Evolutionary conservation across 2,888 invertebrate genomes (phyloP).

Genomic region (Drosophila paranaensis): DNA sequence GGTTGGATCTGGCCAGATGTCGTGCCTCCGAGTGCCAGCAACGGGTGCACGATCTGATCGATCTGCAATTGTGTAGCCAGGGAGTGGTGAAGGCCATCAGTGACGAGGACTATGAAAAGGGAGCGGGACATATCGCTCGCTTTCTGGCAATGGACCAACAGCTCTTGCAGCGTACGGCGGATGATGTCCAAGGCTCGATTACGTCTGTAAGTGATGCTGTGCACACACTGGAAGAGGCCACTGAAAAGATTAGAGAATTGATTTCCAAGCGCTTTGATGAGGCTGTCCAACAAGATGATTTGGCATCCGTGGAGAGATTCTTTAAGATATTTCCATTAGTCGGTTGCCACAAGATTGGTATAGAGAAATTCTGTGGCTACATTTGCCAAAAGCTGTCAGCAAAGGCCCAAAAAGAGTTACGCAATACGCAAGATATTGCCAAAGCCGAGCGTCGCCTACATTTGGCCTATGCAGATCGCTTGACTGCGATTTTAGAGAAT

Average conservation of each 20-base stretch:
- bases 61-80: slow-evolving; percentile 97
- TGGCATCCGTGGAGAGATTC: slow-evolving; percentile 95
- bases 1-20: slow-evolving; percentile 94
- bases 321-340: slow-evolving; percentile 98
- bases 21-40: slow-evolving; percentile 97
- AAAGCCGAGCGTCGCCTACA: slow-evolving; percentile 89
- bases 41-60: slow-evolving; percentile 96
- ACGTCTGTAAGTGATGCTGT: slow-evolving; percentile 85
- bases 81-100: slow-evolving; percentile 98
- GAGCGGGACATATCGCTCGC: slow-evolving; percentile 97
- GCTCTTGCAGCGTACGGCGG: slow-evolving; percentile 90
- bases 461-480: slow-evolving; percentile 93
- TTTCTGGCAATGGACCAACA: slow-evolving; percentile 97
- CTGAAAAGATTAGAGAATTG: slow-evolving; percentile 87
- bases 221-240: slow-evolving; percentile 89
- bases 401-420: slow-evolving; percentile 90
- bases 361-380: slow-evolving; percentile 94
- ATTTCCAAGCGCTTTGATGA: slow-evolving; percentile 94
- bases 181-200: slow-evolving; percentile 88
- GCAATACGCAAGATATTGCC: slow-evolving; percentile 88
- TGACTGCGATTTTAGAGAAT: slow-evolving; percentile 93
- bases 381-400: slow-evolving; percentile 90
- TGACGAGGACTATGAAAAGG: slow-evolving; percentile 97
- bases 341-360: slow-evolving; percentile 95
- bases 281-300: slow-evolving; percentile 94